phyloP scores from a whole-genome alignment of 2,797 vertebrate species.

The Tenualosa ilisha region DNA sequence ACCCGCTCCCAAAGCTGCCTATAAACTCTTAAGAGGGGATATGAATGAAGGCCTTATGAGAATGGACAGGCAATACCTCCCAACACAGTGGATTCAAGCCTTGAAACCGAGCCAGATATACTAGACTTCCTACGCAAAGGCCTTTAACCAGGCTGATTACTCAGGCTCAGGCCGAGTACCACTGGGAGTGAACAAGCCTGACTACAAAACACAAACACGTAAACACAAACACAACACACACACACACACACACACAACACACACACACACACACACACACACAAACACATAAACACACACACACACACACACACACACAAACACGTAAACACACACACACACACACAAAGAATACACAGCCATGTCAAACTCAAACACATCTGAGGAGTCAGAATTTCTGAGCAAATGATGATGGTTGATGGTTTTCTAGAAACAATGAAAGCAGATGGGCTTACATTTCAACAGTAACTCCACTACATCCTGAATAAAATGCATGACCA shows the following conservation, averaged over 20 bases:
- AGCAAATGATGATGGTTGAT: not conserved
- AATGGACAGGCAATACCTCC: not conserved
- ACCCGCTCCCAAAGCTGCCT: not conserved
- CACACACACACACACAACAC: too few relatives aligned
- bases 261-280: not conserved
- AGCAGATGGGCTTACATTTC: not conserved
- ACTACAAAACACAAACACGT: not conserved
- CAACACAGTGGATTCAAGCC: not conserved
- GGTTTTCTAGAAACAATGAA: not conserved
- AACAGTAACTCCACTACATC: not conserved
- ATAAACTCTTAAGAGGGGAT: conserved; percentile 13
- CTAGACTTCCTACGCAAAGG: not conserved
- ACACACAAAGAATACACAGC: not conserved
- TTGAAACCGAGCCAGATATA: not conserved
- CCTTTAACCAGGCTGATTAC: not conserved
- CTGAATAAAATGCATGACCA: not conserved
- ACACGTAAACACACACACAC: conserved; percentile 50
- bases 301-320: conserved; percentile 56
- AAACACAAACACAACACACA: conserved; percentile 39
- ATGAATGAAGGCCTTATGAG: not conserved
- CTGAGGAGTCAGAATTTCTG: too few relatives aligned
- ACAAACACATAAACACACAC: conserved; percentile 25
- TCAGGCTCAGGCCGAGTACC: too few relatives aligned
- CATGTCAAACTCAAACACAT: too few relatives aligned
- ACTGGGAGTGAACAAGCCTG: not conserved